Evolutionary conservation across 2,888 invertebrate genomes (phyloP), one percentile per base, ranked within the genome.

Genomic region (Sarcophaga variegata): DNA sequence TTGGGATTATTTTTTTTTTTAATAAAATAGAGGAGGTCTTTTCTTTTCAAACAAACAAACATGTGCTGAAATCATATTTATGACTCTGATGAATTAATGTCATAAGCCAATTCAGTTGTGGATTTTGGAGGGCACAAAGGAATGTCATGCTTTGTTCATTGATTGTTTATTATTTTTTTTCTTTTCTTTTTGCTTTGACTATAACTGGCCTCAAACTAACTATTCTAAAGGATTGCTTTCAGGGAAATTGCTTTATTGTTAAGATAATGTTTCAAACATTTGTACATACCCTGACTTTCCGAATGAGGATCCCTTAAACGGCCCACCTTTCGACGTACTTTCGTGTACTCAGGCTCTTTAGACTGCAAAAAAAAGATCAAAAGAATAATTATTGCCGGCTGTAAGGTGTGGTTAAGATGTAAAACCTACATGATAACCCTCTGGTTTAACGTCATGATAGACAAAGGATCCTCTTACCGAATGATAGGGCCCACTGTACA

Each of bases 401-500:
- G 10, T 17, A 47, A 2, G 17, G 20, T 20, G 3, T 11, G 3
- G 22, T 45, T 1, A 27, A 69, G 10, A 54, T 14, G 5, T 54
- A 54, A 6, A 67, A 89, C 91, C 91, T 89, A 93, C 93, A 89
- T 93, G 93, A 90, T 93, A 93, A 86, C 91, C 92, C 83, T 94
- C 93, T 87, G 96, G 95, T 93, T 97, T 97, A 88, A 97, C 96
- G 93, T 97, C 97, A 94, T 97, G 97, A 94, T 97, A 97, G 89
- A 97, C 97, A 94, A 97, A 97, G 90, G 97, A 97, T 74, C 97
- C 97, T 87, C 97, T 95, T 89, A 97, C 97, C 88, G 97, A 97
- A 94, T 97, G 97, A 94, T 97, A 97, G 90, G 97, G 97, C 14
- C 97, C 97, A 93, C 97, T 97, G 94, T 97, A 97, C 76, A 97